Evolutionary conservation across 2,113 vertebrate genomes (phyloP), one percentile per base, ranked within the genome.

Genomic region (Menidia beryllina): DNA sequence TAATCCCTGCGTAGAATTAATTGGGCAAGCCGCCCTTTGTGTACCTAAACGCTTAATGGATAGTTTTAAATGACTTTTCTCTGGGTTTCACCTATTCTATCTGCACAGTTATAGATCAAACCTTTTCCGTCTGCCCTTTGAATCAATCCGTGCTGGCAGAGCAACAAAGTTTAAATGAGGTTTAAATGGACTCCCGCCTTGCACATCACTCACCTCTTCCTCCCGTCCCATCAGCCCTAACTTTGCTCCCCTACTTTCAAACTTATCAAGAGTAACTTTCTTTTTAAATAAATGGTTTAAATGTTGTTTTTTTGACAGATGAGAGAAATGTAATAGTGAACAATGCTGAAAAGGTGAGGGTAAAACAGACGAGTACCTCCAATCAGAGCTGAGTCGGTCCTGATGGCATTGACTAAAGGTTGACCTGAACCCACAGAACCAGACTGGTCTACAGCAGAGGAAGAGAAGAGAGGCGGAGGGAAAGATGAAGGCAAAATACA

Each of bases 321-420:
- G 5, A 60, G 30, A 21, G 19, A 56, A 21, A 38, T n/a, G 11
- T 2, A 17, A 7, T 17, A 5, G 56, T 34, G 12, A 5, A 14
- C 15, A 24, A 34, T 2, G 11, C n/a, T 36, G 14, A 23, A 20
- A 8, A 9, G 21, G 11, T 21, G 7, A 20, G 7, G 3, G 14
- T 55, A 41, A 86, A 77, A 51, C 39, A 63, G 81, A 80, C 69
- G 38, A 65, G 77, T 98, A 98, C 97, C 97, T 97, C 97, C 96
- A 87, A 98, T 96, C 79, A 98, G 88, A 85, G 97, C 97, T 39
- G 96, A 97, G 88, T 97, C 95, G 63, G 90, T 95, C 94, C 81
- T 93, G 85, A 96, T 94, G 82, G 93, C 91, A 93, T 96, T 96
- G 86, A 95, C 90, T 91, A 97, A 89, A 52, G 96, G 96, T 21